A percentile compares a stretch with the other conserved stretches of the same genome.
These are phyloP conservation scores for Terebella lapidaria DNA, from an alignment of 2,888 invertebrate species.

Conservation along the genomic window DNA sequence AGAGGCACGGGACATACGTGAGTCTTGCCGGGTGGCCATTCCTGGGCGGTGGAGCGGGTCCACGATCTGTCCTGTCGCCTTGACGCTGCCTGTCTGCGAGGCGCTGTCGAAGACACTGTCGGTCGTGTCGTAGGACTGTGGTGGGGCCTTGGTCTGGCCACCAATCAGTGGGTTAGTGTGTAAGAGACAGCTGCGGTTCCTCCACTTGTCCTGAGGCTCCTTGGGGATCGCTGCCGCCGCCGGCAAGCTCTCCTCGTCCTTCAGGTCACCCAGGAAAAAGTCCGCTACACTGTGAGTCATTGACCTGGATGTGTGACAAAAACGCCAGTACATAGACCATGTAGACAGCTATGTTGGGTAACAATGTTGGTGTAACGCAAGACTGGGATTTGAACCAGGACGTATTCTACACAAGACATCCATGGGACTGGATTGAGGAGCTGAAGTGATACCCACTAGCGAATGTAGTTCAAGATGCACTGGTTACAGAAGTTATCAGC, in stretches of 20 bases:
- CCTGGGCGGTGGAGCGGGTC: neutral
- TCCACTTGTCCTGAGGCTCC: conserved; percentile 2
- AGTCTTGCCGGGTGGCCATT: neutral
- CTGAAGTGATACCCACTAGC: too few relatives aligned
- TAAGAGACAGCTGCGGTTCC: conserved; percentile 3
- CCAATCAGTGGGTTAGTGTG: conserved; percentile 5
- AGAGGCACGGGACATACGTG: neutral
- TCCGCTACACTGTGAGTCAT: conserved; percentile 1
- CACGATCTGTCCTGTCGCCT: neutral
- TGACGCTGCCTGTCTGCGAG: neutral
- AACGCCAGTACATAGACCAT: too few relatives aligned
- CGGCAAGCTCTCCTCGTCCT: neutral
- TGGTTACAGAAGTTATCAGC: too few relatives aligned
- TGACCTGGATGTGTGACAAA: conserved; percentile 2
- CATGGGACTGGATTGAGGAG: too few relatives aligned
- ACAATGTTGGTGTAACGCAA: too few relatives aligned
- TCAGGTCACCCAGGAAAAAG: neutral
- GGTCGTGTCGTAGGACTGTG: neutral
- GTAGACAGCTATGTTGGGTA: too few relatives aligned
- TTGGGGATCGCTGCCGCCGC: neutral
- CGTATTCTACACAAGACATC: too few relatives aligned
- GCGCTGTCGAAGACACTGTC: conserved; percentile 2
- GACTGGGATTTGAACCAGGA: too few relatives aligned
- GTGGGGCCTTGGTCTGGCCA: neutral
- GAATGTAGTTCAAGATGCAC: too few relatives aligned